Conservation (phyloP, 2,113 vertebrate genomes). For the Chaetodon auriga region DNA sequence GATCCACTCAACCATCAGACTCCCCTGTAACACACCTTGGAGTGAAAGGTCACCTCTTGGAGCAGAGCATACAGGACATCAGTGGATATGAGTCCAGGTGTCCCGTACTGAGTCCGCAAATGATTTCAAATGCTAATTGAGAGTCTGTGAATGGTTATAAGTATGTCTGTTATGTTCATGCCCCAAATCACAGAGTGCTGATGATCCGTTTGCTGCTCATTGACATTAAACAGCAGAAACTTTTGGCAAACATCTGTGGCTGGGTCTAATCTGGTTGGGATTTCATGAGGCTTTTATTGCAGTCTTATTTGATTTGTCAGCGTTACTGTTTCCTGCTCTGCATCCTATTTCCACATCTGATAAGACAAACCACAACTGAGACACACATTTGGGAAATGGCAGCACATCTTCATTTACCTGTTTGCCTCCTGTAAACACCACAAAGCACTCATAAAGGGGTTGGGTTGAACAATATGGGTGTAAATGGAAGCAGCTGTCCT, state of each 20-base stretch:
- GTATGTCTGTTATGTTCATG: too few species aligned
- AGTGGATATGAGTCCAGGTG: not conserved
- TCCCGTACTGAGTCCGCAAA: not conserved
- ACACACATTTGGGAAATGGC: not conserved
- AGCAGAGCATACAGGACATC: not conserved
- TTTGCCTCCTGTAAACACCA: not conserved
- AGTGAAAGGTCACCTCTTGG: too few species aligned
- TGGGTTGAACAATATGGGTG: not conserved
- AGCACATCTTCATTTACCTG: not conserved
- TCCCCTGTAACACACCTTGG: not conserved
- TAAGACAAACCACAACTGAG: not conserved
- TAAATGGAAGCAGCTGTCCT: not conserved
- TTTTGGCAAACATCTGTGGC: not conserved
- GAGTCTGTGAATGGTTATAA: not conserved
- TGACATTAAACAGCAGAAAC: not conserved
- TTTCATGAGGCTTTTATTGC: conserved; percentile 35
- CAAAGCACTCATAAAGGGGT: not conserved
- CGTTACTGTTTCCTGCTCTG: conserved; percentile 29
- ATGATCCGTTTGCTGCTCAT: not conserved
- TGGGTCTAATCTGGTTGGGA: not conserved
- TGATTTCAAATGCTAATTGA: not conserved
- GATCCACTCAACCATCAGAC: not conserved
- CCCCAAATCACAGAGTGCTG: not conserved
- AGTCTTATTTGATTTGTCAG: conserved; percentile 13
- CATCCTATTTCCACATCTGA: conserved; percentile 15